A percentile compares a stretch with the other conserved stretches of the same genome.
Evolutionary conservation across 2,888 invertebrate genomes (phyloP).

Genomic region (Escarpia spicata): DNA sequence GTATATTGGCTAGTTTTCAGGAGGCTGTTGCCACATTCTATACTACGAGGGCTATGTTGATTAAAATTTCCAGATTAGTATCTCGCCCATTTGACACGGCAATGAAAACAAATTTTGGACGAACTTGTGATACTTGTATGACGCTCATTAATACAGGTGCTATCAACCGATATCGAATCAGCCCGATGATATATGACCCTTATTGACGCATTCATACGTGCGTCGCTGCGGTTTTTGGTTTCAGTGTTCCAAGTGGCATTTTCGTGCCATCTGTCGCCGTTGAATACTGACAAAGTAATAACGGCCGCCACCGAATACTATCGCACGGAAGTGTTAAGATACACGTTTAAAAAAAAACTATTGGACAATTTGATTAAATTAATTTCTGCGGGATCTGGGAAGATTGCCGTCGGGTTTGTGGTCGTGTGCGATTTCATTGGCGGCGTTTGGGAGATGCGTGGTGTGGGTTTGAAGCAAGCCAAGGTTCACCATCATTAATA

Average conservation of each 20-base stretch:
- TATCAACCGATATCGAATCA: neutral
- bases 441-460: neutral
- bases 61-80: neutral
- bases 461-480: neutral
- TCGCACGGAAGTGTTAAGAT: neutral
- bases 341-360: neutral
- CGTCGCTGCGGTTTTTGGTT: neutral
- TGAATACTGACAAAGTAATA: slow-evolving; percentile 5
- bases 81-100: neutral
- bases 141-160: neutral
- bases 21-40: neutral
- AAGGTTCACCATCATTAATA: neutral
- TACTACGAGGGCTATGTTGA: neutral
- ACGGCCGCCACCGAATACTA: neutral
- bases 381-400: neutral
- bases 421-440: neutral
- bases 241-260: neutral
- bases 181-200: neutral
- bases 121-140: neutral
- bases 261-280: neutral
- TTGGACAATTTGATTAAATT: slow-evolving; percentile 4
- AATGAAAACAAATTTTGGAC: neutral
- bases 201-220: slow-evolving; percentile 4
- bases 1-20: neutral
- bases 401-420: neutral